Evolutionary conservation across 2,113 vertebrate species (phyloP).

Genomic region (Ailurus styani): DNA sequence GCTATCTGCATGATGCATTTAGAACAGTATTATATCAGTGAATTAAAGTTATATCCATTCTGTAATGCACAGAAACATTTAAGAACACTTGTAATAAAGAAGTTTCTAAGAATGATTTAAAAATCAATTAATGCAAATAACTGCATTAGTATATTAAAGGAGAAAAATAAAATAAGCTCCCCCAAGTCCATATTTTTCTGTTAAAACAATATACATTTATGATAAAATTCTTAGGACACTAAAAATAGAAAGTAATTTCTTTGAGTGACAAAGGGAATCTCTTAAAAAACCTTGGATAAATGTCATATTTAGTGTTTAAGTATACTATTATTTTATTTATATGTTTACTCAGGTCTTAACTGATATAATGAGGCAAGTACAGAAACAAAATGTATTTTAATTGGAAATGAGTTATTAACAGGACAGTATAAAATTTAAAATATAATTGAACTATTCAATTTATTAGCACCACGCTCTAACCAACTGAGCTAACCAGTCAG

Average conservation of each 20-base stretch:
- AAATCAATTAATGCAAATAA: neutral
- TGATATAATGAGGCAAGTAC: neutral
- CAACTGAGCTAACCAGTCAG: too few species aligned
- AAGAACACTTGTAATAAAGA: neutral
- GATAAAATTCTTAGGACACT: neutral
- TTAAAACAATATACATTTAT: neutral
- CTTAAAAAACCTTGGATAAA: neutral
- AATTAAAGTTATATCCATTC: neutral
- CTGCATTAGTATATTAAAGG: neutral
- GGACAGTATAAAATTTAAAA: neutral
- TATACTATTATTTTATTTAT: neutral
- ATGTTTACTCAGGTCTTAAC: neutral
- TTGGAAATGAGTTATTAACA: neutral
- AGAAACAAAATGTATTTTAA: neutral
- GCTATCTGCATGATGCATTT: neutral
- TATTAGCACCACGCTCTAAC: too few species aligned
- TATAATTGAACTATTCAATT: neutral
- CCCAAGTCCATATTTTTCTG: neutral
- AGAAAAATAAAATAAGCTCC: neutral
- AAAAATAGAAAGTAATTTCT: neutral
- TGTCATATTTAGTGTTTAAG: neutral
- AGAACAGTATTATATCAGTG: neutral
- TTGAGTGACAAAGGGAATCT: neutral
- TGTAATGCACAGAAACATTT: neutral
- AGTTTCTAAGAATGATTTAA: neutral